Base-by-base conservation (phyloP, 2,888 invertebrate genomes). In the Drosophila engyochracea region DNA sequence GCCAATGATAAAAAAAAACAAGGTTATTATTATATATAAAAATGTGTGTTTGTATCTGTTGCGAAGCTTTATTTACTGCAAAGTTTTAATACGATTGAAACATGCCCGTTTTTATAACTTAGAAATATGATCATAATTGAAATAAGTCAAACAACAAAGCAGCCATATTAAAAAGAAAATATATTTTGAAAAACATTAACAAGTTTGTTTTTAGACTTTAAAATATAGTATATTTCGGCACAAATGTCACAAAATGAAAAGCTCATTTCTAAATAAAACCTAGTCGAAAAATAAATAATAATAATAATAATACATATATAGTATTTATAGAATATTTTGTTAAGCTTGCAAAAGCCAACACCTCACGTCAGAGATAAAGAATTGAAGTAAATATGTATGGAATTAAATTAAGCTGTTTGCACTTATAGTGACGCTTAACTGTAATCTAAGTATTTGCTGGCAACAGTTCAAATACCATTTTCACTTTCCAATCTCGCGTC, bases 401-500 rank as follows among this genome's bases (percentile, higher is more conserved):
- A 30, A 51, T 51, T 51, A 7, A 7, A 16, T 31, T 4, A 28
- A 12, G 30, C 12, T 39, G 30, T 22, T 41, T 4, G 35, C 25
- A 10, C 19, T 19, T 19, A 10, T 37, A 39, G 22, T 4, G 4
- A 4, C 16, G 54, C 55, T n/a, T 47, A 25, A 47, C 25, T 47
- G 25, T 47, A 25, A 25, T 47, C 14, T 14, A 39, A 19, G 12
- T 25, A 12, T 37, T 28, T 58, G 49, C 53, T 75, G 71, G 67
- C 75, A 79, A 5, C 58, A 49, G 79, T 65, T 80, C 66, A 80
- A 57, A 61, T 47, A 41, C 35, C 51, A 76, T 80, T 76, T 79
- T 79, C 81, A 76, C 74, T 80, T 79, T 79, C 74, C 57, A 47
- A 67, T 80, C 64, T 67, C 47, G 65, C 58, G 59, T 73, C 76